Conservation (phyloP, 2,797 vertebrate genomes). For the Coregonus ussuriensis region DNA sequence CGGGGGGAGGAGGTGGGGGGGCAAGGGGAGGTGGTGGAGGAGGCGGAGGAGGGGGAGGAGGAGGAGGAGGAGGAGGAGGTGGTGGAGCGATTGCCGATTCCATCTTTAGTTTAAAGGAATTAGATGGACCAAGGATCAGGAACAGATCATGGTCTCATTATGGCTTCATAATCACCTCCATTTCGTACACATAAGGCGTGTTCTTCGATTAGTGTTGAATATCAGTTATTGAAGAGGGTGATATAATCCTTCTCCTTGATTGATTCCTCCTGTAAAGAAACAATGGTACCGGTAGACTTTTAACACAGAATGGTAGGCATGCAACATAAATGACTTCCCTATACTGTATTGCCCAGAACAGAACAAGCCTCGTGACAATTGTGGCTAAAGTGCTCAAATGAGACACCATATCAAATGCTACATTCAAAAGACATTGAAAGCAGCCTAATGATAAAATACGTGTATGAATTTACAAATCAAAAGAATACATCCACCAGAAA, state of each 20-base stretch:
- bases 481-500: no score
- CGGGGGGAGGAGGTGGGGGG: slow-evolving; percentile 25
- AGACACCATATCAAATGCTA: not conserved
- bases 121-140: slow-evolving; percentile 20
- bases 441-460: no score
- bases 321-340: not conserved
- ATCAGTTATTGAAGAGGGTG: not conserved
- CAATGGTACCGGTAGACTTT: not conserved
- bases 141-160: slow-evolving; percentile 31
- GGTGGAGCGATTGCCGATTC: slow-evolving; percentile 40
- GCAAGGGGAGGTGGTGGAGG: slow-evolving; percentile 34
- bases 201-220: not conserved
- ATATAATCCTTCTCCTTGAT: not conserved
- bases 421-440: not conserved
- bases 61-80: slow-evolving; percentile 22
- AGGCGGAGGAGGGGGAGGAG: slow-evolving; percentile 14
- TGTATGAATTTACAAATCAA: no score
- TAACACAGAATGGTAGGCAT: not conserved
- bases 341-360: not conserved
- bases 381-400: not conserved
- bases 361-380: not conserved
- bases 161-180: slow-evolving; percentile 8
- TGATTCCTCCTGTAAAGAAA: not conserved
- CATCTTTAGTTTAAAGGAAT: slow-evolving; percentile 51
- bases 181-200: not conserved